Evolutionary conservation across 1,140 invertebrate genomes (phyloP), one percentile per base, ranked within the genome.

Genomic region (Holcopasites calliopsidis): DNA sequence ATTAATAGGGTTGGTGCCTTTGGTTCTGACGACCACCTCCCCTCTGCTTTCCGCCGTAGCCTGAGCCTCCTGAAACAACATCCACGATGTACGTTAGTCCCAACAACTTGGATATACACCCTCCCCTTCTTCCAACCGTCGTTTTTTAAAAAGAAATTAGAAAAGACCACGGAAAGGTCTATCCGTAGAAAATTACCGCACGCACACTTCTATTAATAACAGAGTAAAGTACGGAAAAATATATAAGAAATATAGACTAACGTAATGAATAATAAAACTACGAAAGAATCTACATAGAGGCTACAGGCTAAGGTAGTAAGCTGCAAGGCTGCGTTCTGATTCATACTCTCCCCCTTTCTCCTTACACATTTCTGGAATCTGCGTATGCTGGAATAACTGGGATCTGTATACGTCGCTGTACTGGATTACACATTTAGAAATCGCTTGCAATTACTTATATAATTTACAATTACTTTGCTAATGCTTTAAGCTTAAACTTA

Each of bases 1-100:
- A 86, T 93, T 94, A 95, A 93, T 96, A 96, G 86, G 95, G 95
- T 92, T 95, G 94, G 92, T 95, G 94, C 93, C 95, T 95, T 92
- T 95, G 94, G 91, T 94, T 95, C 89, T 94, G 93, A 88, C 94
- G 94, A 83, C 93, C 93, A 89, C 93, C 93, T 90, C 94, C 93
- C 88, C 92, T 92, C 89, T 92, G 92, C 90, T 92, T 92, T 88
- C 92, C 91, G 86, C 92, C 92, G 91, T 92, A 93, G 91, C 92
- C 93, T 92, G 93, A 93, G 88, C 92, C 92, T 89, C 94, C 94
- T 92, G 90, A 85, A 92, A 91, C 90, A 90, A 85, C 72, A 91
- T 86, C 86, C 89, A 88, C 86, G 77, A 69, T 76, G 80, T 68
- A 82, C 84, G 92, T 92, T 94, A 94, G 92, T 94, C 93, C n/a